These are phyloP conservation scores for Latrodectus geometricus DNA, from an alignment of 1,140 invertebrate genomes.

Conservation along the genomic window DNA sequence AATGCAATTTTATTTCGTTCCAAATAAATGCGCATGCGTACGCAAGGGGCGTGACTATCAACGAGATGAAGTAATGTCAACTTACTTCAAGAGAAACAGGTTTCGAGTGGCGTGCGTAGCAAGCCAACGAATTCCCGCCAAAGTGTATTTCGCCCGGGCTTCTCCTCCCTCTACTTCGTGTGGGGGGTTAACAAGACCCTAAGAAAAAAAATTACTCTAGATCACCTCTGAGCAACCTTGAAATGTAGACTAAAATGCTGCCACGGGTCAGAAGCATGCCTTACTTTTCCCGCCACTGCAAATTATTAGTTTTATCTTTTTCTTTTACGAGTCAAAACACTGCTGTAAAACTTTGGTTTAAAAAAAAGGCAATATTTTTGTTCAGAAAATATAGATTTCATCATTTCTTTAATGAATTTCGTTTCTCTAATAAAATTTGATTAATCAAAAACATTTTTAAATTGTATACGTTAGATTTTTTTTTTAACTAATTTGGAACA, in stretches of 20 bases:
- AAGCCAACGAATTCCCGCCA: slow-evolving; percentile 39
- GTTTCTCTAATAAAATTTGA: too few relatives aligned
- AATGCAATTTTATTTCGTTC: not conserved
- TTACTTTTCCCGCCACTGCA: slow-evolving; percentile 24
- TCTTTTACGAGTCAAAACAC: not conserved
- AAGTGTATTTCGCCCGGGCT: slow-evolving; percentile 21
- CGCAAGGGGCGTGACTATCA: slow-evolving; percentile 37
- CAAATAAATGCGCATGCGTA: slow-evolving; percentile 41
- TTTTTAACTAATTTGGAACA: too few relatives aligned
- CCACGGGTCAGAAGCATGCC: slow-evolving; percentile 48
- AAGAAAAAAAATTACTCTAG: not conserved
- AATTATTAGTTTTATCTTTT: not conserved
- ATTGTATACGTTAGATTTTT: too few relatives aligned
- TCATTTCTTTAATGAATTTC: too few relatives aligned
- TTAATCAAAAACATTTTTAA: too few relatives aligned
- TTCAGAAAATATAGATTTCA: too few relatives aligned
- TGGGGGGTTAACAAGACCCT: slow-evolving; percentile 41
- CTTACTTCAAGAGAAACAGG: slow-evolving; percentile 19
- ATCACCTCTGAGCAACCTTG: slow-evolving; percentile 54
- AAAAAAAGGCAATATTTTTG: too few relatives aligned
- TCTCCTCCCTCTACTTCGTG: slow-evolving; percentile 34
- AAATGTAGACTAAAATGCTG: slow-evolving; percentile 14
- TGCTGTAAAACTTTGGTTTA: too few relatives aligned
- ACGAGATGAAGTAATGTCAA: slow-evolving; percentile 26
- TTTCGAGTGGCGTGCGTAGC: not conserved